Evolutionary conservation across 1,140 invertebrate genomes (phyloP).

Genomic region (Tribolium madens): DNA sequence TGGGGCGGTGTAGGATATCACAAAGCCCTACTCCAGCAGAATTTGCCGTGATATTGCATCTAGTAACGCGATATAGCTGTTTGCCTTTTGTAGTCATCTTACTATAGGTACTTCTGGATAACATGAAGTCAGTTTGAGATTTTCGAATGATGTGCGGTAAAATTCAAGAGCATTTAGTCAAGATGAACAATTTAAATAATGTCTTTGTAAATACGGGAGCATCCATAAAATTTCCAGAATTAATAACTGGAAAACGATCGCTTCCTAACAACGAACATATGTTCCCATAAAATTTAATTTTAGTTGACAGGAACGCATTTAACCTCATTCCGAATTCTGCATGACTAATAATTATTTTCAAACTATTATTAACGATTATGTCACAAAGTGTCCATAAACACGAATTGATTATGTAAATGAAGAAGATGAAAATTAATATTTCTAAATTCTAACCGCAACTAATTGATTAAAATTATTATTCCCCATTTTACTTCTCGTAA

Average conservation of each 20-base stretch:
- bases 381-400: slow-evolving; percentile 10
- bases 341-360: slow-evolving; percentile 38
- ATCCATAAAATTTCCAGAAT: slow-evolving; percentile 30
- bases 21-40: slow-evolving; percentile 37
- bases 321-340: slow-evolving; percentile 38
- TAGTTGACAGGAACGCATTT: slow-evolving; percentile 42
- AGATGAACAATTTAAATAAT: slow-evolving; percentile 3
- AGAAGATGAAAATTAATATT: not conserved
- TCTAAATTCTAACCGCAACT: not conserved
- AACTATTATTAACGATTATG: slow-evolving; percentile 38
- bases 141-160: slow-evolving; percentile 20
- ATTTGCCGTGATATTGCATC: slow-evolving; percentile 40
- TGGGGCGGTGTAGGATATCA: slow-evolving; percentile 31
- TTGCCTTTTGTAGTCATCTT: slow-evolving; percentile 40
- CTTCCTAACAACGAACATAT: slow-evolving; percentile 29
- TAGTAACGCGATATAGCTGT: slow-evolving; percentile 41
- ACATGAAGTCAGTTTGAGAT: slow-evolving; percentile 11
- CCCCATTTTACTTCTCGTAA: not conserved
- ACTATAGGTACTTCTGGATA: slow-evolving; percentile 25
- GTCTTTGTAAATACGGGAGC: not conserved
- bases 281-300: slow-evolving; percentile 44
- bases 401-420: slow-evolving; percentile 19
- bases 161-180: not conserved
- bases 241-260: slow-evolving; percentile 35
- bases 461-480: slow-evolving; percentile 20